A percentile compares a stretch with the other conserved stretches of the same genome.
phyloP scores from a whole-genome alignment of 1,140 invertebrate species.

The Thaumatotibia leucotreta region DNA sequence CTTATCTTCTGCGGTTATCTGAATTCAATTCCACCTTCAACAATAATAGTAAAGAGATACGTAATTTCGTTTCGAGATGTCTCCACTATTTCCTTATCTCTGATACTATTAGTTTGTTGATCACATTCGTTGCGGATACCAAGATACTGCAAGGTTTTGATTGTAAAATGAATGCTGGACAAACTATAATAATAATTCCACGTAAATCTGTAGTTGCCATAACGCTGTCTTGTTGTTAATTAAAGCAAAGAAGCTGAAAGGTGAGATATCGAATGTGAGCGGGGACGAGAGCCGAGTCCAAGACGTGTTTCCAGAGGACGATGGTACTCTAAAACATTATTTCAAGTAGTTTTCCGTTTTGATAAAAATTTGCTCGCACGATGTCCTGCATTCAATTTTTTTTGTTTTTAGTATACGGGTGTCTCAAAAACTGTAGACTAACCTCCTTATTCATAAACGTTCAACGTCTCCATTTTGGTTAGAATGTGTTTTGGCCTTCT shows the following conservation, averaged over 20 bases:
- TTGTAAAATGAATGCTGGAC: neutral
- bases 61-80: neutral
- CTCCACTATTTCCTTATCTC: neutral
- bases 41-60: neutral
- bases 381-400: neutral
- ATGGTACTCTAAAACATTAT: slow-evolving; percentile 47
- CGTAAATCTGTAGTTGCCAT: slow-evolving; percentile 8
- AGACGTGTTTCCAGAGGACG: slow-evolving; percentile 50
- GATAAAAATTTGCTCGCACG: slow-evolving; percentile 17
- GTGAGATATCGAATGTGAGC: slow-evolving; percentile 57
- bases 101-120: neutral
- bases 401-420: neutral
- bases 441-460: too few species aligned
- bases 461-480: too few species aligned
- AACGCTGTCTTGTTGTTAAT: slow-evolving; percentile 54
- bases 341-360: neutral
- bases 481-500: too few species aligned
- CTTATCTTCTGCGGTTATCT: too few species aligned
- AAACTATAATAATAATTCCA: neutral
- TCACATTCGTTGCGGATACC: slow-evolving; percentile 3
- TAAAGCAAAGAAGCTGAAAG: slow-evolving; percentile 71
- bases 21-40: neutral
- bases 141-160: neutral
- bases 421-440: neutral
- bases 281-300: slow-evolving; percentile 47